A percentile compares a stretch with the other conserved stretches of the same genome.
Conservation (phyloP, 2,797 vertebrate genomes). For the Coreius guichenoti region DNA sequence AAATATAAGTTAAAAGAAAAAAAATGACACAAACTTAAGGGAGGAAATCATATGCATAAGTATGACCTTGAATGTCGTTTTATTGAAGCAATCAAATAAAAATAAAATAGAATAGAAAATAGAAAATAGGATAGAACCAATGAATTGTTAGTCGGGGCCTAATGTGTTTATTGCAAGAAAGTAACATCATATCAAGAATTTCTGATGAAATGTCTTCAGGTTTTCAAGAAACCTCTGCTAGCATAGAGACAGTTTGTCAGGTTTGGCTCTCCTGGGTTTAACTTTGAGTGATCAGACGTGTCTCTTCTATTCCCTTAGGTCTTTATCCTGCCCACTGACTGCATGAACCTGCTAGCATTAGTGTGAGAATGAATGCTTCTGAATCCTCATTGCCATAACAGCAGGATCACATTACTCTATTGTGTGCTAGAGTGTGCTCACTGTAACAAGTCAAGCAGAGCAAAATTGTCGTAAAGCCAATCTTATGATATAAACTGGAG, state of each 20-base stretch:
- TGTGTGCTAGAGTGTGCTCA: not conserved
- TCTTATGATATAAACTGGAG: not conserved
- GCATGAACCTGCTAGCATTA: not conserved
- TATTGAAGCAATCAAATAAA: not conserved
- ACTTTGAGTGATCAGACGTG: not conserved
- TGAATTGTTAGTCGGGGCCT: not conserved
- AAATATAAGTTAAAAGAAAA: not conserved
- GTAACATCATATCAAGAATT: slow-evolving; percentile 1
- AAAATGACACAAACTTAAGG: not conserved
- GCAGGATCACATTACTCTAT: not conserved
- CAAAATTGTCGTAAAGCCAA: not conserved
- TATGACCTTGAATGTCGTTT: too few species aligned
- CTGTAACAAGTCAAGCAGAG: not conserved
- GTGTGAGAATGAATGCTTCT: not conserved
- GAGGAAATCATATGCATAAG: not conserved
- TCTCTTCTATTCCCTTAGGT: slow-evolving; percentile 1
- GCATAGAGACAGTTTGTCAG: slow-evolving; percentile 15
- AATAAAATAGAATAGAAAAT: not conserved
- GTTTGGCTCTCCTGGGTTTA: not conserved
- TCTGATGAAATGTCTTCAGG: not conserved
- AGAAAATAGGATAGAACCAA: not conserved
- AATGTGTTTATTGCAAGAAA: not conserved
- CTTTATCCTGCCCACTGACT: not conserved
- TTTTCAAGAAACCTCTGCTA: slow-evolving; percentile 3
- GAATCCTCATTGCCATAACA: not conserved